These are phyloP conservation scores for Liasis olivaceus DNA, from an alignment of 2,797 vertebrate species.

Conservation along the genomic window DNA sequence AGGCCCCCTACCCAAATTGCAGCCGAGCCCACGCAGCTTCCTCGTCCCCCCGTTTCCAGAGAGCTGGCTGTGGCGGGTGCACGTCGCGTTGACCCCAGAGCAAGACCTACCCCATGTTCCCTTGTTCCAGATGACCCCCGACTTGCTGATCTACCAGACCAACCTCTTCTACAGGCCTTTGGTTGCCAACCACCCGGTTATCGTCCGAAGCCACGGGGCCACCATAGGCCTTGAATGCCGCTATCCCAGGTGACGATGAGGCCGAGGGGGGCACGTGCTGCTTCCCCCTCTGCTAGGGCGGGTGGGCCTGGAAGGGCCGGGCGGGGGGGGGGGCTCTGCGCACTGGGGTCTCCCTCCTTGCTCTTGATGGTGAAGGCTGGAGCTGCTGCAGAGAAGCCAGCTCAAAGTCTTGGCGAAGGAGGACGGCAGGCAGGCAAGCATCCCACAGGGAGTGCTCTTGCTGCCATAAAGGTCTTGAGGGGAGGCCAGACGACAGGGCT, in stretches of 20 bases:
- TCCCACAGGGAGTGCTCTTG: neutral
- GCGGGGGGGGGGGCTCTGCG: accelerated
- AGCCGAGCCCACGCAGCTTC: neutral
- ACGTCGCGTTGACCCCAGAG: too few relatives aligned
- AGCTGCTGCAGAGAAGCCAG: neutral
- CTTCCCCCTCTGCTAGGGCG: accelerated
- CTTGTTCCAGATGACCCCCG: conserved; percentile 52
- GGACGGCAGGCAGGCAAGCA: neutral
- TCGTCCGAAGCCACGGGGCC: conserved; percentile 35
- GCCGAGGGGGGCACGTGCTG: too few relatives aligned
- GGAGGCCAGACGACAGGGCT: too few relatives aligned
- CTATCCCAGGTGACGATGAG: conserved; percentile 47
- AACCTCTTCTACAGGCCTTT: conserved; percentile 55
- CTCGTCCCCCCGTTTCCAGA: neutral
- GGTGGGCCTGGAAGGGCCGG: neutral
- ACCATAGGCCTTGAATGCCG: conserved; percentile 54
- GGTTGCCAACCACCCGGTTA: conserved; percentile 25
- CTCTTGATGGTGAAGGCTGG: neutral
- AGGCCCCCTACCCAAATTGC: too few relatives aligned
- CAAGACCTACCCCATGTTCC: neutral
- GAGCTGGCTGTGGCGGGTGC: neutral
- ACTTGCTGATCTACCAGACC: conserved; percentile 66
- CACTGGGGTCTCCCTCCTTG: neutral
- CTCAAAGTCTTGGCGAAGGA: too few relatives aligned
- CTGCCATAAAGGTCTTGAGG: too few relatives aligned